Conservation (phyloP, 2,888 invertebrate genomes). For the Ceratothoa steindachneri region DNA sequence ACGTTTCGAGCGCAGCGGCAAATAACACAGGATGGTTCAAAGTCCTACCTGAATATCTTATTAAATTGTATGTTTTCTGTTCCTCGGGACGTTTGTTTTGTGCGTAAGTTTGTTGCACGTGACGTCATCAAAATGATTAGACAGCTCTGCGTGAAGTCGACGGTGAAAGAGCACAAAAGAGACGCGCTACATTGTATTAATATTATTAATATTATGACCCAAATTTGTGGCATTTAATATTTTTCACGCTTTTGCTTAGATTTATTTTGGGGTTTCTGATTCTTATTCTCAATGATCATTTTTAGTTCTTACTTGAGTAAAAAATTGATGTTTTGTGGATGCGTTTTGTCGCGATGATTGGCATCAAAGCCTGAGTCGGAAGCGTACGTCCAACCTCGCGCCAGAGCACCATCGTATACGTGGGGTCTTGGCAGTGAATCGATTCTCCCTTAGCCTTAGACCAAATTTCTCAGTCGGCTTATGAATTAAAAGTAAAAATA, state of each 20-base stretch:
- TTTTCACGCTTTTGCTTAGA: too few relatives aligned
- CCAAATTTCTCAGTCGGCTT: constrained; percentile 2
- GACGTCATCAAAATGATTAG: constrained; percentile 15
- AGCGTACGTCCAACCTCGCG: constrained; percentile 5
- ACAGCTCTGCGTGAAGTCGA: constrained; percentile 15
- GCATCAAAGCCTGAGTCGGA: constrained; percentile 11
- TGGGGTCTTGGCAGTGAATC: constrained; percentile 15
- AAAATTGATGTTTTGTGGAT: constrained; percentile 7
- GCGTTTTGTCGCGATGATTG: constrained; percentile 13
- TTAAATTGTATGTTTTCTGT: constrained; percentile 6
- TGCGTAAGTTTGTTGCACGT: constrained; percentile 3
- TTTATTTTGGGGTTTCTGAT: too few relatives aligned
- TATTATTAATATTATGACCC: background rate
- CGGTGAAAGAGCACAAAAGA: constrained; percentile 12
- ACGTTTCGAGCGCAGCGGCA: background rate
- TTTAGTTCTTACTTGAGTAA: too few relatives aligned
- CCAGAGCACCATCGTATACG: constrained; percentile 10
- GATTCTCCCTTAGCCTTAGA: constrained; percentile 10
- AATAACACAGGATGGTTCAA: background rate
- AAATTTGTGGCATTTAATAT: too few relatives aligned
- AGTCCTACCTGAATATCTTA: constrained; percentile 13
- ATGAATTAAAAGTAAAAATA: constrained; percentile 6
- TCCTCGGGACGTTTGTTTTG: constrained; percentile 12
- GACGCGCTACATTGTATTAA: constrained; percentile 4
- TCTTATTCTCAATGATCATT: too few relatives aligned